Conservation (phyloP, 2,888 invertebrate genomes). For the Tipula helvola region DNA sequence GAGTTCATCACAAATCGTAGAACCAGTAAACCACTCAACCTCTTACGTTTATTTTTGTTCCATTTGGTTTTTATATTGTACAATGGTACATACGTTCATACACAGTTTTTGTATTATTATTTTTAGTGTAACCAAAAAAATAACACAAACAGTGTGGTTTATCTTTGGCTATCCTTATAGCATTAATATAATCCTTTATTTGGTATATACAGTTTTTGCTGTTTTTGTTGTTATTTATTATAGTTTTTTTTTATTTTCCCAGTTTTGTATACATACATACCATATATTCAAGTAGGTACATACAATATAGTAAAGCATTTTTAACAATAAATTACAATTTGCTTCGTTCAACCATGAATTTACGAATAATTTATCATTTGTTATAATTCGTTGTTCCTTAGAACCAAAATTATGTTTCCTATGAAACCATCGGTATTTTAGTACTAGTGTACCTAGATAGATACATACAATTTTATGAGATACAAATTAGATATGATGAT, state of each 20-base stretch:
- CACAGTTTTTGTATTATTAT: not conserved
- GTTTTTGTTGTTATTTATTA: not conserved
- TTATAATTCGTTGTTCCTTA: not conserved
- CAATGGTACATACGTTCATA: not conserved
- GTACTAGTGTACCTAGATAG: not conserved
- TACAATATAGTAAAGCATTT: not conserved
- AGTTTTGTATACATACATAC: not conserved
- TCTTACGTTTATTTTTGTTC: not conserved
- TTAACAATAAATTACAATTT: slow-evolving; percentile 4
- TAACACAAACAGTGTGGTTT: slow-evolving; percentile 4
- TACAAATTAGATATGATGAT: not conserved
- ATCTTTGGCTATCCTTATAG: slow-evolving; percentile 4
- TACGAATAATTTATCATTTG: not conserved
- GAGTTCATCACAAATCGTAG: slow-evolving; percentile 4
- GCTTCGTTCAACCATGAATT: not conserved
- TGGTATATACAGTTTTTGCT: not conserved
- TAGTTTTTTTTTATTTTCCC: not conserved
- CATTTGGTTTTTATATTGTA: not conserved
- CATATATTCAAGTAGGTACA: not conserved
- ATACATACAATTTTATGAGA: not conserved
- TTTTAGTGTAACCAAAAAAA: slow-evolving; percentile 4
- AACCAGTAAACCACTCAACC: not conserved
- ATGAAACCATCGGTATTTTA: not conserved
- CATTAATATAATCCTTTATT: not conserved
- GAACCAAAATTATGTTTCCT: not conserved